Evolutionary conservation across 2,888 invertebrate species (phyloP), one percentile per base, ranked within the genome.

Genomic region (Himalopsyche anomala): DNA sequence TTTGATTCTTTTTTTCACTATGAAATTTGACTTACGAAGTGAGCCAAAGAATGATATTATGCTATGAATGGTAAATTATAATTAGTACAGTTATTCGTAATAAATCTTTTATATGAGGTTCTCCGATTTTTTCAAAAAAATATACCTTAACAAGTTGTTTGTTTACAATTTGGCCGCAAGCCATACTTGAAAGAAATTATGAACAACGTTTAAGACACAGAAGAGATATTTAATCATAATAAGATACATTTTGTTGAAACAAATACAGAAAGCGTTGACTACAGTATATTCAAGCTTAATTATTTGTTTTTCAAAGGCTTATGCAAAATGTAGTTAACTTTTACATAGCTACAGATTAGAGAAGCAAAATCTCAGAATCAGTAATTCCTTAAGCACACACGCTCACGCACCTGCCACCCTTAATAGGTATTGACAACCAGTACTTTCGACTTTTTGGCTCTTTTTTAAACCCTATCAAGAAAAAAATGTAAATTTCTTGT

Each of bases 371-470:
- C 80, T 40, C 62, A 42, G 80, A 80, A 80, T 80, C 80, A 42
- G 80, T 80, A 80, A 80, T 80, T 80, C 80, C 80, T 40, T 40
- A 80, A 42, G n/a, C 80, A 80, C 80, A 80, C 38, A 80, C 80
- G 38, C 40, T 42, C 38, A 80, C 80, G 80, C 84, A 36, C 54
- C 51, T 84, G 84, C 80, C 84, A 40, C 51, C 84, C 80, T 56
- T 80, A 56, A 54, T 36, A 42, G 40, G 38, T 80, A 15, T 84
- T 17, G 15, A 42, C 80, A 80, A 80, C 15, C 80, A 28, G 19
- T 80, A 5, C 19, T 51, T 51, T 51, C 5, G 5, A 15, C 4
- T 15, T 8, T 12, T 5, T 4, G 15, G 15, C 5, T 3, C 12
- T 42, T 42, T 42, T 42, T 42, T 8, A 42, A 42, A 42, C 8